phyloP scores from a whole-genome alignment of 2,888 invertebrate species.

The Chrysomela aeneicollis region DNA sequence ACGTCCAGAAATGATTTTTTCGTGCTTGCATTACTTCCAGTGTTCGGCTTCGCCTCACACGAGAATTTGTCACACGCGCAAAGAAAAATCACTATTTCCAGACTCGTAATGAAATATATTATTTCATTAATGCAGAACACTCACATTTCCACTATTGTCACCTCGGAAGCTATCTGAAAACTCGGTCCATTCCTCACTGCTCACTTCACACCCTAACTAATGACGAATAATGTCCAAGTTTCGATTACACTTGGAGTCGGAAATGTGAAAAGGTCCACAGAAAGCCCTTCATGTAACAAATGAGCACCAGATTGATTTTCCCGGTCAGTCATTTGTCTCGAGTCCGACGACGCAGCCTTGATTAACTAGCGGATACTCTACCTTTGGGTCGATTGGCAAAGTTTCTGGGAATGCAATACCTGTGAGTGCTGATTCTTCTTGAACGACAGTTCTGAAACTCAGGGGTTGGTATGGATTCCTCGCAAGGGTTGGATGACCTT shows the following conservation, averaged over 20 bases:
- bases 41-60: too few species aligned
- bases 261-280: conserved; percentile 34
- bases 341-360: conserved; percentile 48
- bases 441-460: not conserved
- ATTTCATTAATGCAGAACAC: too few species aligned
- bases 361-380: conserved; percentile 52
- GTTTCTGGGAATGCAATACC: conserved; percentile 46
- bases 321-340: conserved; percentile 57
- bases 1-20: too few species aligned
- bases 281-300: conserved; percentile 48
- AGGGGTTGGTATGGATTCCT: not conserved
- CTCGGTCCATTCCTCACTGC: not conserved
- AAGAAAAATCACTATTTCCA: too few species aligned
- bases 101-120: too few species aligned
- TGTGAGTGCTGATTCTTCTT: conserved; percentile 37
- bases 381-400: conserved; percentile 50
- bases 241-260: conserved; percentile 23
- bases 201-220: conserved; percentile 26
- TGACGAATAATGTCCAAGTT: conserved; percentile 36
- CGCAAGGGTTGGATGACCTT: too few species aligned
- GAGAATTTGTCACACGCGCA: too few species aligned
- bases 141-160: not conserved
- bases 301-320: conserved; percentile 55
- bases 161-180: not conserved
- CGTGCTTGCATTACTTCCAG: too few species aligned